Percentiles rank a stretch among this genome's conserved stretches.
Evolutionary conservation across 2,888 invertebrate species (phyloP).

Genomic region (Aleiodes alternator): DNA sequence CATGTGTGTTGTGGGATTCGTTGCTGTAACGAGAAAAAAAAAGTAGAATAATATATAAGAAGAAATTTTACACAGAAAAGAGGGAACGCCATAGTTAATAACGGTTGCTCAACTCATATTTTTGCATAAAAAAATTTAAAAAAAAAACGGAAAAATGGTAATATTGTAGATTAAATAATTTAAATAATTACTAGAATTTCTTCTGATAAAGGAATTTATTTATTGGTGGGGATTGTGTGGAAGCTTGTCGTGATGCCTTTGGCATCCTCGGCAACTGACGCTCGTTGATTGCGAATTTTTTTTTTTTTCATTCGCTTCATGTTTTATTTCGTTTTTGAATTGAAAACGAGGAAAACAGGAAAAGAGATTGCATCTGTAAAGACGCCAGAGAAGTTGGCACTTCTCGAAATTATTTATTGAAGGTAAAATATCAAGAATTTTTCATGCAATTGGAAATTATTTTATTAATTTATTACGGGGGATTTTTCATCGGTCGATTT

Average conservation of each 20-base stretch:
- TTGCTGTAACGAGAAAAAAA: slow-evolving; percentile 10
- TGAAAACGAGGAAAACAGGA: neutral
- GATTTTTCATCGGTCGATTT: neutral
- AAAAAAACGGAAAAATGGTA: neutral
- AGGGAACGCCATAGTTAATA: slow-evolving; percentile 17
- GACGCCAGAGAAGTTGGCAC: neutral
- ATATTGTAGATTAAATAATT: neutral
- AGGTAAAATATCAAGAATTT: neutral
- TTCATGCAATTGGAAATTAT: neutral
- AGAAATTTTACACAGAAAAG: neutral
- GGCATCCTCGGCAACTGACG: slow-evolving; percentile 27
- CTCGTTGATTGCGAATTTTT: slow-evolving; percentile 10
- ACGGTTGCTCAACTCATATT: neutral
- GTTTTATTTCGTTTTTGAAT: neutral
- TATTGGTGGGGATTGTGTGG: neutral
- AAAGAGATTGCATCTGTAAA: slow-evolving; percentile 2
- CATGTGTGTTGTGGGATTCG: slow-evolving; percentile 16
- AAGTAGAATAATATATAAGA: no score
- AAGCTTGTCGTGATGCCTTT: slow-evolving; percentile 2
- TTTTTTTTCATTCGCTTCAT: slow-evolving; percentile 1
- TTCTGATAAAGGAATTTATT: no score
- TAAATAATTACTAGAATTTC: no score
- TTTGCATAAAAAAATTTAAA: neutral
- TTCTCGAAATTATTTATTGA: neutral
- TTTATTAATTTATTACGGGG: neutral